Conservation (phyloP, 2,113 vertebrate genomes). For the Lates calcarifer region DNA sequence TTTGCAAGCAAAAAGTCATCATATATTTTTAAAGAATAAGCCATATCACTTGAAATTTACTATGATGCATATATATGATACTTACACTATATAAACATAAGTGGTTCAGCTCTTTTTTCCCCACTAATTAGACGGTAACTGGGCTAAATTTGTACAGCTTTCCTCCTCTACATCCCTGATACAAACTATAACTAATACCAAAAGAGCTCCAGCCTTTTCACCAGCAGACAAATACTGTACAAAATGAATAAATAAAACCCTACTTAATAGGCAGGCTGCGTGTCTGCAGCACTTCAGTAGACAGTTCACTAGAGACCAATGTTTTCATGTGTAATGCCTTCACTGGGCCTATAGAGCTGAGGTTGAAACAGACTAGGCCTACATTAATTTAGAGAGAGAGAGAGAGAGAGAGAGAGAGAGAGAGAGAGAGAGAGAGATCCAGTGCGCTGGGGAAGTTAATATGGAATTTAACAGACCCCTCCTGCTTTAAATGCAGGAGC, state of each 20-base stretch:
- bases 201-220: conserved; percentile 41
- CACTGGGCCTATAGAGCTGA: conserved; percentile 80
- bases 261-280: conserved; percentile 77
- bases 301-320: conserved; percentile 82
- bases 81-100: neutral
- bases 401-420: conserved; percentile 35
- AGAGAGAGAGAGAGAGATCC: conserved; percentile 46
- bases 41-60: neutral
- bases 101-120: neutral
- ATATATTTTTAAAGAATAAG: neutral
- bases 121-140: conserved; percentile 26
- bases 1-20: neutral
- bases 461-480: conserved; percentile 83
- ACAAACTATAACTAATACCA: conserved; percentile 56
- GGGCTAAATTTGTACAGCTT: conserved; percentile 6
- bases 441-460: conserved; percentile 76
- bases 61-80: neutral
- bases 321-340: conserved; percentile 83
- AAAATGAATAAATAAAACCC: conserved; percentile 79
- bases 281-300: conserved; percentile 78
- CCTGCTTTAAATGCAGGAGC: conserved; percentile 84
- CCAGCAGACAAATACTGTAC: conserved; percentile 69
- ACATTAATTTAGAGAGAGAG: conserved; percentile 73
- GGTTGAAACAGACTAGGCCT: conserved; percentile 81
- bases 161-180: conserved; percentile 28